Conservation (phyloP, 2,888 invertebrate species). For the Nezara viridula region DNA sequence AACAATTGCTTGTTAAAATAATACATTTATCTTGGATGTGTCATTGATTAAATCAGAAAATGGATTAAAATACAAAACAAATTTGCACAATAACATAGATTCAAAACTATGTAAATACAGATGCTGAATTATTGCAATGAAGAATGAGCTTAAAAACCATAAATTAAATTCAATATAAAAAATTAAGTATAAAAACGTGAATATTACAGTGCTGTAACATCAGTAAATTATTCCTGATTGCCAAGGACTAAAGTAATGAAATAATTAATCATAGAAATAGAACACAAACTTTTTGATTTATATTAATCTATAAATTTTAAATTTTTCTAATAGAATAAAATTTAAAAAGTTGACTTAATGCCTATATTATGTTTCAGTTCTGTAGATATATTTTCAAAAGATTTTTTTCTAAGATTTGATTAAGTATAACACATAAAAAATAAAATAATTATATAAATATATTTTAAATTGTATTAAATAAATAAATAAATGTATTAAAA, state of each 20-base stretch:
- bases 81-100: background rate
- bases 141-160: background rate
- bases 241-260: background rate
- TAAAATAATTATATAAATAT: background rate
- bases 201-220: slow-evolving; percentile 32
- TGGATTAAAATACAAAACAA: background rate
- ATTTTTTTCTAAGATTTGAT: background rate
- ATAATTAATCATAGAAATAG: too few relatives aligned
- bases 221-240: background rate
- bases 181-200: background rate
- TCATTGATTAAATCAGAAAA: background rate
- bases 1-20: slow-evolving; percentile 24
- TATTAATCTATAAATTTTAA: background rate
- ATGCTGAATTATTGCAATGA: slow-evolving; percentile 8
- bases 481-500: background rate
- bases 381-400: background rate
- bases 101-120: background rate
- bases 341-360: background rate
- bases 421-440: background rate
- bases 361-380: background rate
- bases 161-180: background rate
- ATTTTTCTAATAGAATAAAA: background rate
- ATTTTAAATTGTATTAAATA: too few relatives aligned
- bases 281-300: background rate
- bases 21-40: slow-evolving; percentile 25